Percentiles rank a stretch among this genome's conserved stretches.
Conservation (phyloP, 2,113 vertebrate genomes). For the Lichenostomus cassidix region DNA sequence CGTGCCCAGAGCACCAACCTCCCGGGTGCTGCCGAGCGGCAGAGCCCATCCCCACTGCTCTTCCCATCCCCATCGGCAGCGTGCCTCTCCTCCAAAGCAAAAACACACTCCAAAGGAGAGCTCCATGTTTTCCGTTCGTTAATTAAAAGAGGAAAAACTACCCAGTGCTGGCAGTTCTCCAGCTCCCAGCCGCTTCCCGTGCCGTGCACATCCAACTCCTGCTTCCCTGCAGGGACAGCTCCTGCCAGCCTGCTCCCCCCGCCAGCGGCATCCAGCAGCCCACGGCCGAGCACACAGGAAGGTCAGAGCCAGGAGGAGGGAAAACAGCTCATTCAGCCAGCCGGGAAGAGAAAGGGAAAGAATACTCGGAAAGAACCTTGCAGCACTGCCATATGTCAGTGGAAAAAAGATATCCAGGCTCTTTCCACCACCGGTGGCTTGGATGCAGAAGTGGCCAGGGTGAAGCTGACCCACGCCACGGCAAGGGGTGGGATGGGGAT, state of each 20-base stretch:
- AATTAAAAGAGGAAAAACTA: constrained; percentile 59
- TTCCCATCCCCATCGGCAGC: neutral
- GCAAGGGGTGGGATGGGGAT: rapidly evolving
- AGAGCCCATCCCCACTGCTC: neutral
- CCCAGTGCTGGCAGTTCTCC: neutral
- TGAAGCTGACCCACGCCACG: rapidly evolving
- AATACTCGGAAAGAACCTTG: constrained; percentile 54
- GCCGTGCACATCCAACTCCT: neutral
- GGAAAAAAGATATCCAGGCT: neutral
- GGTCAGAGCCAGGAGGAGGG: constrained; percentile 21
- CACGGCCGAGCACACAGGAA: neutral
- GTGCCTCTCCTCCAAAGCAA: neutral
- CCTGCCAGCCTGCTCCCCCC: neutral
- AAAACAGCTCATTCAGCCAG: neutral
- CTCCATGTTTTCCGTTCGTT: neutral
- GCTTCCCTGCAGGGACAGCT: neutral
- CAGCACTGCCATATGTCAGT: neutral
- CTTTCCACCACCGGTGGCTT: neutral
- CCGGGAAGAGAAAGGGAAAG: constrained; percentile 25
- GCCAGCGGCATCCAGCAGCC: neutral
- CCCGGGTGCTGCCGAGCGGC: neutral
- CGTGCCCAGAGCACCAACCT: neutral
- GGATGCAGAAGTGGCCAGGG: rapidly evolving
- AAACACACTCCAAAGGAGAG: neutral
- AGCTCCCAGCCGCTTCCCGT: constrained; percentile 1